Conservation (phyloP, 2,888 invertebrate genomes). For the Oscheius sp. region DNA sequence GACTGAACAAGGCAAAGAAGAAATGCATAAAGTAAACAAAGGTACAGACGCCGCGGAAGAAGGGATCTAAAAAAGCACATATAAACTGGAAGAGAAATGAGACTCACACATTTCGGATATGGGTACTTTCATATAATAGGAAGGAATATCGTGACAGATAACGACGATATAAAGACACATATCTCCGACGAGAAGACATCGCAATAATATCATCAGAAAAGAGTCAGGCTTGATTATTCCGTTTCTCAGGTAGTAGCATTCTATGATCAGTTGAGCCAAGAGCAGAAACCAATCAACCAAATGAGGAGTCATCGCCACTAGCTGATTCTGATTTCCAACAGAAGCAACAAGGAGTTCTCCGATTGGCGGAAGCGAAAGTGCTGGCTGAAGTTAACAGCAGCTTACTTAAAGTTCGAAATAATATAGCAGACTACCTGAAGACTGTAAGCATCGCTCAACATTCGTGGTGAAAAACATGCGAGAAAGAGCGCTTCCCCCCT, state of each 20-base stretch:
- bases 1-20: slow-evolving; percentile 14
- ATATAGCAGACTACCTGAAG: not conserved
- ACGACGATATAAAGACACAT: slow-evolving; percentile 5
- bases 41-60: not conserved
- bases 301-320: not conserved
- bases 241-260: slow-evolving; percentile 18
- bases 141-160: slow-evolving; percentile 20
- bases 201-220: not conserved
- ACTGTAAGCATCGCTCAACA: not conserved
- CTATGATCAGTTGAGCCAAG: not conserved
- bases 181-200: slow-evolving; percentile 4
- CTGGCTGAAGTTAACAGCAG: not conserved
- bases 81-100: not conserved
- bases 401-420: not conserved
- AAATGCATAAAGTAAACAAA: slow-evolving; percentile 12
- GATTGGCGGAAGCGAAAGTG: not conserved
- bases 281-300: slow-evolving; percentile 12
- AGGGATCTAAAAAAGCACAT: slow-evolving; percentile 2
- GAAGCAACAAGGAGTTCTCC: not conserved
- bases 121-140: slow-evolving; percentile 3
- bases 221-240: slow-evolving; percentile 4
- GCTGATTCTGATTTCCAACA: not conserved
- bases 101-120: slow-evolving; percentile 1
- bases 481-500: not conserved
- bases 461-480: not conserved